phyloP scores from a whole-genome alignment of 2,113 vertebrate species.

The Indicator indicator region DNA sequence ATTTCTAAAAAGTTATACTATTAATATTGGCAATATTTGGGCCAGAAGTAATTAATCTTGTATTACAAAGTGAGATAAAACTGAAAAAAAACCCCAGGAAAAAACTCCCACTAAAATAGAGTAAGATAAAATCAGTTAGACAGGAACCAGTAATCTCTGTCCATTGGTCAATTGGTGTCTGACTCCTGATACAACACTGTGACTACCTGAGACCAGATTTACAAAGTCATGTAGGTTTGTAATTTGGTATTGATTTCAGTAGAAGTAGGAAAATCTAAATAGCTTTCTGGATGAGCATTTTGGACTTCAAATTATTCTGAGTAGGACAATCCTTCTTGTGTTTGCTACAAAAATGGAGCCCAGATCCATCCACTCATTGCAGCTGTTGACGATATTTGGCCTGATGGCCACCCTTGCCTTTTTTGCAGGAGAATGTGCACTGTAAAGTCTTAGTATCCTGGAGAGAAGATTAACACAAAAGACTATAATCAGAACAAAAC shows the following conservation, averaged over 20 bases:
- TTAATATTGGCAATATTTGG: neutral
- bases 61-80: neutral
- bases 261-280: neutral
- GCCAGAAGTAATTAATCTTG: neutral
- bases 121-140: neutral
- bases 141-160: neutral
- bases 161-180: neutral
- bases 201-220: neutral
- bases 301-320: neutral
- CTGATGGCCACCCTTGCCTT: neutral
- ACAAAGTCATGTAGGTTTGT: neutral
- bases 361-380: neutral
- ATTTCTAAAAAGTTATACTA: neutral
- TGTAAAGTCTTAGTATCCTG: neutral
- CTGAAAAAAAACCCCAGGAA: neutral
- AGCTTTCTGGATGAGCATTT: neutral
- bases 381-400: neutral
- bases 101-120: neutral
- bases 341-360: neutral
- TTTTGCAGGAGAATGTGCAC: neutral
- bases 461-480: neutral
- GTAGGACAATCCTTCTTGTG: neutral
- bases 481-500: neutral
- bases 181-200: neutral
- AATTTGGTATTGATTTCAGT: neutral